Conservation (phyloP, 2,113 vertebrate species). For the Pteropus alecto region DNA sequence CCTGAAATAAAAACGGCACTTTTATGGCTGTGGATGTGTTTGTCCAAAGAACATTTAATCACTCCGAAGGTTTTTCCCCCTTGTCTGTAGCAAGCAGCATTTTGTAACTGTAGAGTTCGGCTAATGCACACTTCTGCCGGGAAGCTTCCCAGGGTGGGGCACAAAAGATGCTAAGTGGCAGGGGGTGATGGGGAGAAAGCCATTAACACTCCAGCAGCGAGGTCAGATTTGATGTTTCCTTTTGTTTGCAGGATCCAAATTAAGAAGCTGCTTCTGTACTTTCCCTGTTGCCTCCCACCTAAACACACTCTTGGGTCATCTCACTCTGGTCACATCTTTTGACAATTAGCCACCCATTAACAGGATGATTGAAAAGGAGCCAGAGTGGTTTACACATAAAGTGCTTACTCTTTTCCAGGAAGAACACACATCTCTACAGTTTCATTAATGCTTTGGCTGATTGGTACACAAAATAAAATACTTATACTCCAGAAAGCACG, state of each 20-base stretch:
- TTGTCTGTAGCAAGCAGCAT: constrained; percentile 72
- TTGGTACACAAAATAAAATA: constrained; percentile 73
- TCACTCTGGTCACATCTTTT: constrained; percentile 82
- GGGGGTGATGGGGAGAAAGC: constrained; percentile 82
- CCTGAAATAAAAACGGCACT: constrained; percentile 72
- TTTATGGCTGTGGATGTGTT: constrained; percentile 73
- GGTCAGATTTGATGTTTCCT: constrained; percentile 89
- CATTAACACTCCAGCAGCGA: constrained; percentile 88
- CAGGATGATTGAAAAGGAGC: constrained; percentile 84
- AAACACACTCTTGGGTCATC: constrained; percentile 86
- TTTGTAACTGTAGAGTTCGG: constrained; percentile 82
- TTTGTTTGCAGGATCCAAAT: constrained; percentile 88
- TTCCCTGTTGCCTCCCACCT: constrained; percentile 79
- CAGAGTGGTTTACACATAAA: constrained; percentile 81
- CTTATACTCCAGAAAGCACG: constrained; percentile 61
- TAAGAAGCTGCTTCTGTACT: constrained; percentile 83
- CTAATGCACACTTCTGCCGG: constrained; percentile 86
- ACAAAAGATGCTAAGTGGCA: constrained; percentile 84
- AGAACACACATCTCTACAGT: constrained; percentile 79
- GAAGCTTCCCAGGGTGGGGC: constrained; percentile 85
- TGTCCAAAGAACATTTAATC: constrained; percentile 83
- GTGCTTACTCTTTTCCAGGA: constrained; percentile 81
- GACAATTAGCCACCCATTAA: constrained; percentile 88
- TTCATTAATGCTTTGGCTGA: constrained; percentile 81
- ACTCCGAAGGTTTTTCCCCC: constrained; percentile 74